These are phyloP conservation scores for Chrysemys picta DNA, from an alignment of 2,113 vertebrate species.

Conservation along the genomic window DNA sequence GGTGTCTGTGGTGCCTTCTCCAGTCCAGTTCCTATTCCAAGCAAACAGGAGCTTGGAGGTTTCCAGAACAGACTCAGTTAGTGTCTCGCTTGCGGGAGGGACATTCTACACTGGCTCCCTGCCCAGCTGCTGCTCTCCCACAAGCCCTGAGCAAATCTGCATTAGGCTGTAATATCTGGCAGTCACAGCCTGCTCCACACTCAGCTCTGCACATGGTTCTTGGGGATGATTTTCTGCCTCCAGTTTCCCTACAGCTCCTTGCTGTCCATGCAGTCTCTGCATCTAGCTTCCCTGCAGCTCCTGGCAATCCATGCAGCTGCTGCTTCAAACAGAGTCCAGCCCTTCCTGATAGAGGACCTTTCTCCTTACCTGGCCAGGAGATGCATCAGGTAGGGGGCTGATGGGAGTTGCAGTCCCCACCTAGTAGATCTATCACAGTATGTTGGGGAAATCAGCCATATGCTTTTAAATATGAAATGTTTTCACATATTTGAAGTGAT, in stretches of 20 bases:
- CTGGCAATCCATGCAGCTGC: background rate
- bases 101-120: background rate
- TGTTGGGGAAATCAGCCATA: accelerated
- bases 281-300: background rate
- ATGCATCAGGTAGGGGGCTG: background rate
- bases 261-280: background rate
- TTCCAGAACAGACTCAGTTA: background rate
- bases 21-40: background rate
- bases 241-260: background rate
- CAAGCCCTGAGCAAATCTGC: background rate
- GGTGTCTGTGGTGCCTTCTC: background rate
- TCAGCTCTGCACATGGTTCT: background rate
- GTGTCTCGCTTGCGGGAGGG: background rate
- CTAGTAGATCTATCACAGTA: background rate
- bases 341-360: background rate
- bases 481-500: background rate
- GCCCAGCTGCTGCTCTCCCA: background rate
- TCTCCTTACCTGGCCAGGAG: background rate
- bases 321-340: background rate
- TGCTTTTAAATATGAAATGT: background rate
- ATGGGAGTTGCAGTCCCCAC: background rate
- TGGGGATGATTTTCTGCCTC: background rate
- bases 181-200: background rate
- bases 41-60: background rate
- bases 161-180: background rate